Base-by-base conservation (phyloP, 2,888 invertebrate genomes). In the Thumatha senex region DNA sequence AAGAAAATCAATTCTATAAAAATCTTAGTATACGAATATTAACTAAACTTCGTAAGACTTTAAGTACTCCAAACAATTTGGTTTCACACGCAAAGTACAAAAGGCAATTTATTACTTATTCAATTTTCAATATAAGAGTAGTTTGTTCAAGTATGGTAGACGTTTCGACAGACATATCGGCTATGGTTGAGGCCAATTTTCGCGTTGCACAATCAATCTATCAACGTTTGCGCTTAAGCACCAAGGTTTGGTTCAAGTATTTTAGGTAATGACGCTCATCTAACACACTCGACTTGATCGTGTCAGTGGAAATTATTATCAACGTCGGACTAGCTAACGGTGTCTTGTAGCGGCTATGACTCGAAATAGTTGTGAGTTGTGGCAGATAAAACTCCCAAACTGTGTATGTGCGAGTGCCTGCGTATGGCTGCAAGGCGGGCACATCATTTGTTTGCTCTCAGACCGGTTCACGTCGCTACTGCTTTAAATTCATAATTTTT, bases 301-400 rank as follows among this genome's bases (percentile, higher is more conserved):
- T 82, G 86, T 88, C 89, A 81, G 74, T 76, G 76, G 69, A 80
- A 84, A 90, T 89, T 89, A 86, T 89, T 89, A 89, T 89, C 86
- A 88, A 90, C 88, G 88, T 87, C 84, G 72, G 67, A 71, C 75
- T 75, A 72, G 81, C 79, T 84, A 84, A 82, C 83, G 80, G 82
- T 76, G 62, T 67, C 46, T 61, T 47, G 51, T 50, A 61, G 69
- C 64, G 56, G 54, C 49, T 59, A 58, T 58, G 58, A 51, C 48
- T 64, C 57, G 57, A 65, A 51, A 44, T 49, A 62, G 53, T 56
- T 38, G 53, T 56, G 51, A 36, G 51, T 24, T 44, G 31, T 52
- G 36, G 42, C 38, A 51, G 45, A 50, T 40, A 49, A 51, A 14
- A 66, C 63, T 69, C 59, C 58, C 53, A 59, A 74, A 67, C 73